Base-by-base conservation (phyloP, 2,797 vertebrate genomes). In the Enteromius thamalakanensis region DNA sequence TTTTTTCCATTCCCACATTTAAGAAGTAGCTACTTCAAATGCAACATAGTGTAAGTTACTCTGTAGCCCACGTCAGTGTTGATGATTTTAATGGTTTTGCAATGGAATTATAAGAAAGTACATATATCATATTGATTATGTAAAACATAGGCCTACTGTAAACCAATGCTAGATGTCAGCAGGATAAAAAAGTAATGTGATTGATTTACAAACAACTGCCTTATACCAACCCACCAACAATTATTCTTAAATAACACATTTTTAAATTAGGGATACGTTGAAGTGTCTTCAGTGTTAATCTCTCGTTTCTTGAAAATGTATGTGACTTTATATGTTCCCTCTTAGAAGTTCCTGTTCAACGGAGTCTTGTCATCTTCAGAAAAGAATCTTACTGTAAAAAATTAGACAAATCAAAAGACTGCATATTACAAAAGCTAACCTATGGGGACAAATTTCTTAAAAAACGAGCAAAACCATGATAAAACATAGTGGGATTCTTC, bases 371-470 rank as follows among this genome's bases (percentile, higher is more conserved):
- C 86, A 7, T 82, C 85, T 42, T 64, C 62, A 26, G 86, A 69
- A 26, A 83, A 80, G 81, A 88, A 87, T 87, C 69, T 87, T 51
- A 89, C 88, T 87, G 76, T 60, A 58, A 40, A 11, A 49, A 51
- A 29, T 7, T 3, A 14, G 5, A 62, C 49, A 58, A 12, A 71
- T 62, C 1, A 76, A 17, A 14, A 51, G 15, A 10, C 26, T 82
- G 12, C 45, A 23, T 64, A 47, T 64, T 12, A 15, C 11, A 12
- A 67, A 17, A n/a, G 6, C 37, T 8, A 76, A 60, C 3, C n/a
- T n/a, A n/a, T 58, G 9, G n/a, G 4, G 55, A 58, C 11, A 4
- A 12, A 60, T 60, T 26, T 60, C 11, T 14, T 14, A 32, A 5
- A 60, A 14, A 26, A 26, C 1, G 23, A 29, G 12, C 12, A 62